Evolutionary conservation across 2,113 vertebrate species (phyloP).

Genomic region (Erythrocercus mccallii): DNA sequence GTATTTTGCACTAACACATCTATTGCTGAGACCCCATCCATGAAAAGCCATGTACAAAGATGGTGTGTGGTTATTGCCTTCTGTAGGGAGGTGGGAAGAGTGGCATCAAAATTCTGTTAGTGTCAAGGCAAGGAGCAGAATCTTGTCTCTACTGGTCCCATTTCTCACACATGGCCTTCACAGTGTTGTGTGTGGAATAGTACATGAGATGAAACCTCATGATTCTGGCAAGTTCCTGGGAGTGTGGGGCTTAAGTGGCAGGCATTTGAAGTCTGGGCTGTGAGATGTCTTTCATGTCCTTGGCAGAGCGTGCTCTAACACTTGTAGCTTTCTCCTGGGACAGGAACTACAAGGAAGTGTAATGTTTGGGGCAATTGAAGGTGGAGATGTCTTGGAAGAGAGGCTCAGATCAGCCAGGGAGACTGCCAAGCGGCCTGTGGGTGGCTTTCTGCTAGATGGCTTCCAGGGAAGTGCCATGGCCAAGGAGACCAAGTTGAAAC

Average conservation of each 20-base stretch:
- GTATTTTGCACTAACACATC: not conserved
- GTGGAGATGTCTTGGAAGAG: slow-evolving; percentile 89
- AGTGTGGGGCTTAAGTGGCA: not conserved
- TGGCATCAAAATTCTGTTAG: not conserved
- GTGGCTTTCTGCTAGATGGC: slow-evolving; percentile 92
- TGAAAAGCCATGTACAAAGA: not conserved
- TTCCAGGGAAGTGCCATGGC: slow-evolving; percentile 80
- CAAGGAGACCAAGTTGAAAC: slow-evolving; percentile 76
- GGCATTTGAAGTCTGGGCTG: not conserved
- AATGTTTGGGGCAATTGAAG: slow-evolving; percentile 91
- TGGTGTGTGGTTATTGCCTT: not conserved
- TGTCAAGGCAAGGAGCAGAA: not conserved
- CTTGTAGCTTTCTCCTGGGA: slow-evolving; percentile 7
- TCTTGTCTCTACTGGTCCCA: not conserved
- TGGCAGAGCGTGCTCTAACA: not conserved
- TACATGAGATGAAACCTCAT: not conserved
- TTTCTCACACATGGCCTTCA: not conserved
- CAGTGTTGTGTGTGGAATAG: not conserved
- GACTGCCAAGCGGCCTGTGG: slow-evolving; percentile 92
- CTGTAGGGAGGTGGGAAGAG: not conserved
- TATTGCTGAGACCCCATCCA: not conserved
- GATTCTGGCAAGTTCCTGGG: not conserved
- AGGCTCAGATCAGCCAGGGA: slow-evolving; percentile 89
- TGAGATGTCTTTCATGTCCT: not conserved
- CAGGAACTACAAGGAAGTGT: slow-evolving; percentile 82